These are phyloP conservation scores for Numenius phaeopus DNA, from an alignment of 2,797 vertebrate species.

Conservation along the genomic window DNA sequence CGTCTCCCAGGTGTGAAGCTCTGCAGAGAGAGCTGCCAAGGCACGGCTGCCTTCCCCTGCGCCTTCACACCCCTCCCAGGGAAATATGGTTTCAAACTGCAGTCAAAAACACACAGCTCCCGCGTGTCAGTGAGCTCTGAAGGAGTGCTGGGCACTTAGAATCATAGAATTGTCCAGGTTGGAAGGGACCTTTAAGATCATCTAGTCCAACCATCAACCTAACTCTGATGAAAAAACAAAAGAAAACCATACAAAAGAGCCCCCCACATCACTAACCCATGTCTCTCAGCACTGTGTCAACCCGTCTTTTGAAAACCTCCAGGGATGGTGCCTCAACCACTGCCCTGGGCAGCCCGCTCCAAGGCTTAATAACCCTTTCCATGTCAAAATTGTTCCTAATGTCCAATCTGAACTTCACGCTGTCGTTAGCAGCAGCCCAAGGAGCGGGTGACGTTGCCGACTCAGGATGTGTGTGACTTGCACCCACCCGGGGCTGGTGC, in stretches of 20 bases:
- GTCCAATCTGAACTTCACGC: not conserved
- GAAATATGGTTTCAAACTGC: not conserved
- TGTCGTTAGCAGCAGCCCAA: not conserved
- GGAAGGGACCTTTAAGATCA: too few species aligned
- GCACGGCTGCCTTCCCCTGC: not conserved
- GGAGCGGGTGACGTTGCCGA: not conserved
- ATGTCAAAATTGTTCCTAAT: too few species aligned
- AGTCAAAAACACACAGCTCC: not conserved
- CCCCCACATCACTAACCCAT: too few species aligned
- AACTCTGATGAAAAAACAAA: too few species aligned
- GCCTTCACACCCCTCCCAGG: not conserved
- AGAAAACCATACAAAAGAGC: too few species aligned
- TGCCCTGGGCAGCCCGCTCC: too few species aligned
- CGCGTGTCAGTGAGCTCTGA: not conserved
- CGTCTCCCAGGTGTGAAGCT: not conserved
- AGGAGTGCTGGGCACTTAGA: not conserved
- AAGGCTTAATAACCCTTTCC: too few species aligned
- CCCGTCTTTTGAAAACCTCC: too few species aligned
- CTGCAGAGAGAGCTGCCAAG: not conserved
- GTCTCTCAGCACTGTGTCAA: too few species aligned
- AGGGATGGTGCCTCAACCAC: too few species aligned
- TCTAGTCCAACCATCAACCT: too few species aligned
- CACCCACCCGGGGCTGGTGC: not conserved
- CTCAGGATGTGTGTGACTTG: not conserved
- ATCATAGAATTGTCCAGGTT: too few species aligned